Evolutionary conservation across 1,140 invertebrate genomes (phyloP), one percentile per base, ranked within the genome.

Genomic region (Aleiodes sp.): DNA sequence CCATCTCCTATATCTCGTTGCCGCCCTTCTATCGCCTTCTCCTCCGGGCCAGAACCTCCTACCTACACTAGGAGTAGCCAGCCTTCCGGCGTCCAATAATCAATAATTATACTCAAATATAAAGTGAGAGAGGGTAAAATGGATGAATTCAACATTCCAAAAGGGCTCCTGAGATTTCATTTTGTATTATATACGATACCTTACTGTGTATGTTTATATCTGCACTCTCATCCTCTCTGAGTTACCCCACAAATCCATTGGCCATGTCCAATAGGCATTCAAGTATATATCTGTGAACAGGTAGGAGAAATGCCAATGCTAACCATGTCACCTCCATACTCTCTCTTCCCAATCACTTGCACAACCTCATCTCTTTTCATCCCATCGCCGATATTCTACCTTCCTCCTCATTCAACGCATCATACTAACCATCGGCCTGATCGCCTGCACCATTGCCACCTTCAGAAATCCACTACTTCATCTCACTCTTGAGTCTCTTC

Each of bases 21-120:
- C 57, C 41, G 46, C 37, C 41, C 72, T 70, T 70, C 67, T 8
- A 59, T 70, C 67, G 59, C 56, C 73, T 75, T 75, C 77, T 79
- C 72, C 73, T 71, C 76, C 72, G 71, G 41, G 74, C 72, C 70
- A 70, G 74, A 75, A 65, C 71, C 68, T 68, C 76, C 69, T 74
- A 74, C 78, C 70, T 73, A 71, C 76, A 69, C 39, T 71, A 79
- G 82, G 81, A 86, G 82, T 83, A 82, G 81, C 82, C 82, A 77
- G 79, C 80, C 82, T 84, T 86, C 81, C 80, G 77, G 81, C 80
- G 73, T 84, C 81, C 82, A 81, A 85, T 86, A 86, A 86, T 86
- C 84, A 85, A 85, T 86, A 85, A 85, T 85, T 85, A 85, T 85
- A 81, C 84, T 84, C 79, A 85, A 85, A 86, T 86, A 85, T 82